Conservation (phyloP, 2,113 vertebrate genomes). For the Perca fluviatilis region DNA sequence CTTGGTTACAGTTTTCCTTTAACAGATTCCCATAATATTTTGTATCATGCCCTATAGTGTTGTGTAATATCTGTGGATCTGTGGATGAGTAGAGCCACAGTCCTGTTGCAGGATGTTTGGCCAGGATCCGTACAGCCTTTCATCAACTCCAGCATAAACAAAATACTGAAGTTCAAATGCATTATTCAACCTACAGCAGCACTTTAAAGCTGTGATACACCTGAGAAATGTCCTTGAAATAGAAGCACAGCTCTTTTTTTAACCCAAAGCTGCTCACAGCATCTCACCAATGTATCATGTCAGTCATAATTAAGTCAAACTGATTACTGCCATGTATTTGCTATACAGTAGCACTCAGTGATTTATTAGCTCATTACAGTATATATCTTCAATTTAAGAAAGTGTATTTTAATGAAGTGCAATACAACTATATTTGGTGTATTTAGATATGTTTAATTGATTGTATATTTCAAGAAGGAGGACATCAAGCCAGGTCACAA, state of each 20-base stretch:
- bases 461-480: too few relatives aligned
- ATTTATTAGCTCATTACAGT: background rate
- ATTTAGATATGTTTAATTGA: background rate
- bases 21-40: background rate
- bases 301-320: conserved; percentile 22
- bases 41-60: background rate
- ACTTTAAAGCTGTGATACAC: conserved; percentile 3
- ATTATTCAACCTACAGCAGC: conserved; percentile 10
- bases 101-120: conserved; percentile 1
- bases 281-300: conserved; percentile 4
- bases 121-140: background rate
- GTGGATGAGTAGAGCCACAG: background rate
- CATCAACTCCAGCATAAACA: background rate
- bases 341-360: background rate
- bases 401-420: background rate
- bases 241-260: background rate
- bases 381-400: background rate
- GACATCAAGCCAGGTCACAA: background rate
- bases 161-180: background rate
- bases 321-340: conserved; percentile 19
- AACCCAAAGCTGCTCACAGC: background rate
- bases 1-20: background rate
- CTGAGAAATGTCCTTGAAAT: conserved; percentile 15
- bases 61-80: background rate
- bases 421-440: background rate